Evolutionary conservation across 2,888 invertebrate species (phyloP), one percentile per base, ranked within the genome.

Genomic region (Zelleria hepariella): DNA sequence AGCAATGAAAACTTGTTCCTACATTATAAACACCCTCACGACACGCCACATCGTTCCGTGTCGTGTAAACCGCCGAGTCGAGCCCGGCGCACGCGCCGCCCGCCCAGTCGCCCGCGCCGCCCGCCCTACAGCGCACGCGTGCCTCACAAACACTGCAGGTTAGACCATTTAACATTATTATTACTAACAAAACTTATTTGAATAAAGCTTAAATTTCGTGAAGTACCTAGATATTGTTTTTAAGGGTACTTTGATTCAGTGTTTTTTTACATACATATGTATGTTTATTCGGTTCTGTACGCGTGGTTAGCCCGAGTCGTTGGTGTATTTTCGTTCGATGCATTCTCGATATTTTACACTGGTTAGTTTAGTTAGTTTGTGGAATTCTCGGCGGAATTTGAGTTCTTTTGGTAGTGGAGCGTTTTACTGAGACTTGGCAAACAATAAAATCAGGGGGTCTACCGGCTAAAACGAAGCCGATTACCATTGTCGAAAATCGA

Each of bases 21-120:
- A n/a, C n/a, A n/a, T n/a, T n/a, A n/a, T n/a, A n/a, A n/a, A n/a
- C n/a, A n/a, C n/a, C n/a, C 47, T 64, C 72, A 70, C 70, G 49
- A 25, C 72, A 71, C 62, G 2, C 21, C 47, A 32, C 68, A 67
- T 65, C 58, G 18, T 24, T 18, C 21, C 68, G 66, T 62, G 25
- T 15, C 51, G 57, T 60, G 67, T 66, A 68, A 65, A 62, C 58
- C 57, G 26, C 53, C 27, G 56, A 54, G 65, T 67, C n/a, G n/a
- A n/a, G 66, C 65, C 63, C 61, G 63, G 63, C 68, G 78, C 74
- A 74, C 74, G 67, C 65, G 74, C 80, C 78, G 82, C 82, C 86
- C 86, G 86, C 86, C 86, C 86, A 86, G 86, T 86, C 82, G 71
- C 68, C 78, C 71, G 74, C 84, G 47, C 25, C 80, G 84, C 82